Evolutionary conservation across 1,140 invertebrate species (phyloP).

Genomic region (Nautilus pompilius): DNA sequence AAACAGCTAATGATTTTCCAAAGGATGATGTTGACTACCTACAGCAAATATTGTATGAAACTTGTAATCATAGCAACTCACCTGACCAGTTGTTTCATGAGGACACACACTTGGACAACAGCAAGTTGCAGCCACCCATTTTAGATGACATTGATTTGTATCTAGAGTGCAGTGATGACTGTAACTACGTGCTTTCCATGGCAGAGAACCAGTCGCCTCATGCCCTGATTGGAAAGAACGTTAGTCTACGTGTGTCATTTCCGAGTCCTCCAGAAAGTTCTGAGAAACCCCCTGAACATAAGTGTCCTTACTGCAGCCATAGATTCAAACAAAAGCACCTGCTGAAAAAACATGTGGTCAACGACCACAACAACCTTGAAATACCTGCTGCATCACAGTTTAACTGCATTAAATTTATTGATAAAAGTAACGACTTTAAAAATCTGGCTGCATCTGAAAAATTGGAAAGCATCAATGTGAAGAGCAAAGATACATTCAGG

Average conservation of each 20-base stretch:
- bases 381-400: not conserved
- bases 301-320: conserved; percentile 14
- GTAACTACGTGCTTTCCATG: conserved; percentile 1
- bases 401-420: not conserved
- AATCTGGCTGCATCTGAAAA: too few relatives aligned
- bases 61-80: not conserved
- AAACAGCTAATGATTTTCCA: not conserved
- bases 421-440: too few relatives aligned
- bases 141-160: conserved; percentile 20
- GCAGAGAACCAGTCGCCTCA: not conserved
- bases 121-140: conserved; percentile 6
- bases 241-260: conserved; percentile 18
- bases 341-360: conserved; percentile 7
- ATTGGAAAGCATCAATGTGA: not conserved
- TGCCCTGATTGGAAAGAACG: conserved; percentile 16
- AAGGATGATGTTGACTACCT: not conserved
- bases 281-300: conserved; percentile 1
- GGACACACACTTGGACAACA: not conserved
- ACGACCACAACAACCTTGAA: not conserved
- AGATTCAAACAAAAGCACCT: conserved; percentile 15
- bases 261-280: not conserved
- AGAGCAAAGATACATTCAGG: conserved; percentile 2
- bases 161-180: conserved; percentile 29
- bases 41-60: not conserved
- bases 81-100: not conserved